Conservation (phyloP, 2,888 invertebrate species). For the Tanypteryx hageni region DNA sequence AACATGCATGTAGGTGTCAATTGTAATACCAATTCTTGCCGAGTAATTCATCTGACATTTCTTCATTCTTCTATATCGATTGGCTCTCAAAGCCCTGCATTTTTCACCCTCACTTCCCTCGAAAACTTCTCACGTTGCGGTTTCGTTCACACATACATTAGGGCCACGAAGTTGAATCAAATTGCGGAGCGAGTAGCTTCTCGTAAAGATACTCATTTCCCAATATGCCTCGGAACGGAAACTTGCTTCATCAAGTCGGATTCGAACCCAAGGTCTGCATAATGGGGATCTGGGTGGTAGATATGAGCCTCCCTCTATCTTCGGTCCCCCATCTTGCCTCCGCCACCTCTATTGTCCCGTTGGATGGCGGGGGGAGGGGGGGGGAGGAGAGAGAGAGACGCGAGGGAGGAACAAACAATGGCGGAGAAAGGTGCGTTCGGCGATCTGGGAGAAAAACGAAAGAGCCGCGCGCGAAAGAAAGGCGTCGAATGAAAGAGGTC, state of each 20-base stretch:
- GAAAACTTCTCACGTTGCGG: neutral
- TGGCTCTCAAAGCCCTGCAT: too few relatives aligned
- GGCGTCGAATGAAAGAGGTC: neutral
- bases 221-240: neutral
- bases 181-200: neutral
- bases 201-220: neutral
- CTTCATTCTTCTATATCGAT: too few relatives aligned
- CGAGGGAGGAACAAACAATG: neutral
- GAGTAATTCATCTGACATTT: too few relatives aligned
- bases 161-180: neutral
- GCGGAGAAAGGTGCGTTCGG: neutral
- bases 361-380: neutral
- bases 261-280: neutral
- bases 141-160: neutral
- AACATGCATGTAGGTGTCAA: neutral
- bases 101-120: neutral
- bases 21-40: neutral
- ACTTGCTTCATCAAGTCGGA: neutral
- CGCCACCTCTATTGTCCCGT: neutral
- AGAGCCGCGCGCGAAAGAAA: neutral
- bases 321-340: neutral
- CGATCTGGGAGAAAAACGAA: too few relatives aligned
- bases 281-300: neutral
- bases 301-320: neutral
- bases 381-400: neutral